Conservation (phyloP, 2,797 vertebrate species). For the Neopelma chrysocephalum region DNA sequence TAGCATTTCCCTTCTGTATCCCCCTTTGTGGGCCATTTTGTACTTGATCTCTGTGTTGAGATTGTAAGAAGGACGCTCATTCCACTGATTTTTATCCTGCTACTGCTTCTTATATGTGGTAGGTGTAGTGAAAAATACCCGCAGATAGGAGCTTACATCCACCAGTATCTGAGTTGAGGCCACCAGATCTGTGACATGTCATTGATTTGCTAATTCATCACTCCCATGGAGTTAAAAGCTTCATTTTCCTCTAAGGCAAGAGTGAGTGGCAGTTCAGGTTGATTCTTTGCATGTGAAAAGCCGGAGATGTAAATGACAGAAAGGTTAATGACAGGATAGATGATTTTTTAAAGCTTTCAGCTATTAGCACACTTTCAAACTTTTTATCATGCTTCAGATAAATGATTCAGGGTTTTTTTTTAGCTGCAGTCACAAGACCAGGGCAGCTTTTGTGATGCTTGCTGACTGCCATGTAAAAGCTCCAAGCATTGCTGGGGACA, state of each 20-base stretch:
- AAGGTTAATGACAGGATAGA: slow-evolving; percentile 33
- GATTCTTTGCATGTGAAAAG: slow-evolving; percentile 1
- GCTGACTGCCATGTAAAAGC: not conserved
- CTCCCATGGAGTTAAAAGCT: not conserved
- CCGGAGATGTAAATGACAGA: slow-evolving; percentile 14
- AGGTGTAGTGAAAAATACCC: not conserved
- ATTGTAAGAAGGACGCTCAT: not conserved
- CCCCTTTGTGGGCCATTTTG: not conserved
- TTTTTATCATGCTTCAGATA: slow-evolving; percentile 4
- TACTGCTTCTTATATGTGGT: not conserved
- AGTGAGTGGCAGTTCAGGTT: not conserved
- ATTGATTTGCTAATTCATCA: not conserved
- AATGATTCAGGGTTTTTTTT: not conserved
- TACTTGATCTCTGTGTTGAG: not conserved
- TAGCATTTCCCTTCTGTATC: not conserved
- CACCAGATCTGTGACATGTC: not conserved
- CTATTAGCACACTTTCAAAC: slow-evolving; percentile 6
- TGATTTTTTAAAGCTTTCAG: slow-evolving; percentile 28
- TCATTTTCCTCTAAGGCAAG: not conserved
- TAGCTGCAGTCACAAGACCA: not conserved
- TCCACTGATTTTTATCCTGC: not conserved
- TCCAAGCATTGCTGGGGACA: not conserved
- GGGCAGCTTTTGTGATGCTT: not conserved
- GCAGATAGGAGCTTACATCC: not conserved
- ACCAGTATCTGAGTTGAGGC: not conserved